phyloP scores from a whole-genome alignment of 1,140 invertebrate species.

The Drosophila biarmipes region DNA sequence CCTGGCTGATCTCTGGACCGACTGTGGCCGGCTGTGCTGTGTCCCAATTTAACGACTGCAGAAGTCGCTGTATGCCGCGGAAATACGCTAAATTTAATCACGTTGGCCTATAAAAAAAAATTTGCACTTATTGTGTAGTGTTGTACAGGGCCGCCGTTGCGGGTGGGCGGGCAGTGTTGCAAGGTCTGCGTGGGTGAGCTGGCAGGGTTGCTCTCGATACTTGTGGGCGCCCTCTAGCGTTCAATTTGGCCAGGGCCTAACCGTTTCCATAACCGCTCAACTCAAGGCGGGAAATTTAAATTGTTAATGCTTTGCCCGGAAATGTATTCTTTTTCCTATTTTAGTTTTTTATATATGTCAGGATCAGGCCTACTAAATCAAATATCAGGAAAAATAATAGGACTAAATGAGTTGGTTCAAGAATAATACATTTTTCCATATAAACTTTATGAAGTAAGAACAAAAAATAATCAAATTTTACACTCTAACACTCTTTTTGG shows the following conservation, averaged over 20 bases:
- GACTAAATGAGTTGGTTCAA: no score
- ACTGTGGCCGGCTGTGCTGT: not conserved
- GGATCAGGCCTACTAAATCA: not conserved
- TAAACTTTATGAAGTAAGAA: no score
- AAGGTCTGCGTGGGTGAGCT: not conserved
- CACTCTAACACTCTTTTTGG: no score
- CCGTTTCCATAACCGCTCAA: slow-evolving; percentile 4
- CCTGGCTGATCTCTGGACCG: not conserved
- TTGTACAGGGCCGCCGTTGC: not conserved
- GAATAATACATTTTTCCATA: no score
- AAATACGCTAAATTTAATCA: not conserved
- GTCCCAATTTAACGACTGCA: not conserved
- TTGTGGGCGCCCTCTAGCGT: not conserved
- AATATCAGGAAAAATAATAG: no score
- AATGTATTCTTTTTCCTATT: not conserved
- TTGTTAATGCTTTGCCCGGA: not conserved
- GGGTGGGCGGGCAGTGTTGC: not conserved
- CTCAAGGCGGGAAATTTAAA: not conserved
- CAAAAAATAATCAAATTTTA: no score
- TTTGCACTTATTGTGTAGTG: slow-evolving; percentile 4
- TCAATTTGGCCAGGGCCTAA: not conserved
- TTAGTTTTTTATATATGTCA: not conserved
- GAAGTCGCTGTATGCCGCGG: not conserved
- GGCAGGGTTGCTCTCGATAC: not conserved
- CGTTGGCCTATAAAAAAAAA: slow-evolving; percentile 6